Conservation (phyloP, 2,888 invertebrate species). For the Ophion obscuratus region DNA sequence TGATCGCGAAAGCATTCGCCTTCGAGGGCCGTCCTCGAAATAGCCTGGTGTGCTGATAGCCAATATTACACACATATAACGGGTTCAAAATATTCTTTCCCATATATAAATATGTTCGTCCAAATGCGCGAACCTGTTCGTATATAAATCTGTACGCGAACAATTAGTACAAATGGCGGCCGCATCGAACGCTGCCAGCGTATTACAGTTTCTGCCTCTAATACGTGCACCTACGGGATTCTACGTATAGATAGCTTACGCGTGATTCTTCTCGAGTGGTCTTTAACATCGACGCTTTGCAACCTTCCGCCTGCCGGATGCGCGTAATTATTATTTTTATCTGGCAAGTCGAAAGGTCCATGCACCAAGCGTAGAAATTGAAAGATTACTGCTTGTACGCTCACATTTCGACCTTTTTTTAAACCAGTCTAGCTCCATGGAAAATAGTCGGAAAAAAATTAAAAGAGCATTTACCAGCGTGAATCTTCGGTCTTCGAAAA, state of each 20-base stretch:
- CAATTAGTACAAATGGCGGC: slow-evolving; percentile 30
- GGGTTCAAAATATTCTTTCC: neutral
- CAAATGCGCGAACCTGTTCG: slow-evolving; percentile 29
- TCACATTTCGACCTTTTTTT: too few species aligned
- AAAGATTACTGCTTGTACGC: too few species aligned
- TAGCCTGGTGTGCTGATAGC: neutral
- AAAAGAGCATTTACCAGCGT: too few species aligned
- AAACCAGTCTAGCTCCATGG: too few species aligned
- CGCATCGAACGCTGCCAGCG: slow-evolving; percentile 23
- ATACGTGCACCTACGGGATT: too few species aligned
- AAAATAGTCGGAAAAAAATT: too few species aligned
- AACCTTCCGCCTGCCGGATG: neutral
- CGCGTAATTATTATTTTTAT: slow-evolving; percentile 61
- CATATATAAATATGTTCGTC: neutral
- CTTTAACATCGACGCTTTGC: slow-evolving; percentile 19
- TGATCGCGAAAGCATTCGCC: neutral
- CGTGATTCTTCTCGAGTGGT: slow-evolving; percentile 28
- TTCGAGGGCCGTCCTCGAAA: slow-evolving; percentile 13
- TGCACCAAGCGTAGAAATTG: too few species aligned
- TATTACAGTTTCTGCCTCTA: slow-evolving; percentile 4
- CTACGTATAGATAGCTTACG: neutral
- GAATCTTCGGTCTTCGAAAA: too few species aligned
- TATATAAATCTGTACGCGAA: neutral
- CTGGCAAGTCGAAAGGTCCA: slow-evolving; percentile 6
- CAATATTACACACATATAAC: too few species aligned